Base-by-base conservation (phyloP, 2,888 invertebrate genomes). In the Saturnia pavonia region DNA sequence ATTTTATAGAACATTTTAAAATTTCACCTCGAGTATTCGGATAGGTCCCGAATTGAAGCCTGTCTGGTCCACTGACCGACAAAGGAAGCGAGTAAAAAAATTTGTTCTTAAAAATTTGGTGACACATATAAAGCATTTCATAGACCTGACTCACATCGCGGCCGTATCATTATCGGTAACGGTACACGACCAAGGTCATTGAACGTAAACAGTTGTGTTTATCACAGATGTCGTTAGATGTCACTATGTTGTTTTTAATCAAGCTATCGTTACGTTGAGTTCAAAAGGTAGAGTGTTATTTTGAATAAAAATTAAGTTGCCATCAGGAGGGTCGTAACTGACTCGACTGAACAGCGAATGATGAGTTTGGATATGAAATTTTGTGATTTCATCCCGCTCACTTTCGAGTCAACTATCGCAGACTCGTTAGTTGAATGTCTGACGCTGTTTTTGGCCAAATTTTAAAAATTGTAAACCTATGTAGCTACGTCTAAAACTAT, bases 271-370 rank as follows among this genome's bases (percentile, higher is more conserved):
- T 81, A 63, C 70, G 16, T 75, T 84, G 84, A 85, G 85, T 85
- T 86, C 85, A 86, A 85, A 74, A 86, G n/a, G 22, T 65, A 19
- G 65, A 40, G 40, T 40, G 14, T 2, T 65, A 16, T 19, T 65
- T n/a, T 4, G 65, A 9, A 65, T 1, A 0, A 4, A 1, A 9
- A 22, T 19, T n/a, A 3, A 34, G 9, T 40, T 70, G 72, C 72
- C 72, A 72, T 72, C 72, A 72, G 72, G 63, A 72, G 83, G 92
- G 92, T 92, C 91, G 91, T 91, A 92, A 92, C 92, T 92, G 92
- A 92, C 92, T 93, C 91, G 92, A 93, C 92, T 92, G 92, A 92
- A 92, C 92, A 92, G 93, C 89, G 92, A 82, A 78, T 94, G 92
- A 92, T 92, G 92, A 91, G 67, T 71, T 85, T 73, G 89, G 89